Evolutionary conservation across 2,888 invertebrate genomes (phyloP).

Genomic region (Ephialtes manifestator): DNA sequence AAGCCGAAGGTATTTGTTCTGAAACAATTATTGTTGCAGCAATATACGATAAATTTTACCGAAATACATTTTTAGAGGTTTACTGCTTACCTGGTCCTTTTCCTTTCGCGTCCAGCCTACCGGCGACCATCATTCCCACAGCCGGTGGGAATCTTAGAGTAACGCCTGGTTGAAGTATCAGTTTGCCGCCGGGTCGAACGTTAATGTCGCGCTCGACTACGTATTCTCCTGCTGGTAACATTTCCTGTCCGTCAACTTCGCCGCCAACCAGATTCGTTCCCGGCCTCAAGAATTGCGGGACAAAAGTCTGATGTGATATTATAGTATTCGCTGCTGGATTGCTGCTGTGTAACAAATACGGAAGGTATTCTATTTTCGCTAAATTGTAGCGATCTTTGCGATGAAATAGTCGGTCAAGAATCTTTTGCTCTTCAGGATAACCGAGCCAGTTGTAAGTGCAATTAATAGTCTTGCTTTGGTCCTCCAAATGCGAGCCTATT

Average conservation of each 20-base stretch:
- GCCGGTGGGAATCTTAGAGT: slow-evolving; percentile 96
- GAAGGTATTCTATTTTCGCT: slow-evolving; percentile 96
- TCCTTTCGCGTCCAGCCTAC: slow-evolving; percentile 94
- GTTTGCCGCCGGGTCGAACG: slow-evolving; percentile 96
- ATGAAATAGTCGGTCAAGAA: slow-evolving; percentile 87
- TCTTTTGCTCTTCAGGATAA: slow-evolving; percentile 90
- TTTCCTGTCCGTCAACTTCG: slow-evolving; percentile 96
- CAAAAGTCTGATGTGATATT: slow-evolving; percentile 91
- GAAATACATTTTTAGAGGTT: too few relatives aligned
- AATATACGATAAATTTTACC: too few relatives aligned
- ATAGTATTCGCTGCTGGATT: slow-evolving; percentile 95
- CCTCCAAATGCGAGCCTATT: slow-evolving; percentile 97
- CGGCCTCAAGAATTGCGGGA: slow-evolving; percentile 92
- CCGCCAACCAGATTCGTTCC: slow-evolving; percentile 93
- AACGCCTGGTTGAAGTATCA: slow-evolving; percentile 95
- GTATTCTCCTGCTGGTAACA: slow-evolving; percentile 94
- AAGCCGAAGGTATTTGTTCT: too few relatives aligned
- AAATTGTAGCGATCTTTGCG: slow-evolving; percentile 97
- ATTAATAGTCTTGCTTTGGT: slow-evolving; percentile 97
- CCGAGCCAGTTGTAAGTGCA: slow-evolving; percentile 98
- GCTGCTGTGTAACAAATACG: slow-evolving; percentile 95
- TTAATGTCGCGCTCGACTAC: slow-evolving; percentile 97
- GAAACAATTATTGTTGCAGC: too few relatives aligned
- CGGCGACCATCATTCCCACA: slow-evolving; percentile 98
- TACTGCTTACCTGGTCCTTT: slow-evolving; percentile 88